phyloP scores from a whole-genome alignment of 1,140 invertebrate genomes.

The Ostrea edulis region DNA sequence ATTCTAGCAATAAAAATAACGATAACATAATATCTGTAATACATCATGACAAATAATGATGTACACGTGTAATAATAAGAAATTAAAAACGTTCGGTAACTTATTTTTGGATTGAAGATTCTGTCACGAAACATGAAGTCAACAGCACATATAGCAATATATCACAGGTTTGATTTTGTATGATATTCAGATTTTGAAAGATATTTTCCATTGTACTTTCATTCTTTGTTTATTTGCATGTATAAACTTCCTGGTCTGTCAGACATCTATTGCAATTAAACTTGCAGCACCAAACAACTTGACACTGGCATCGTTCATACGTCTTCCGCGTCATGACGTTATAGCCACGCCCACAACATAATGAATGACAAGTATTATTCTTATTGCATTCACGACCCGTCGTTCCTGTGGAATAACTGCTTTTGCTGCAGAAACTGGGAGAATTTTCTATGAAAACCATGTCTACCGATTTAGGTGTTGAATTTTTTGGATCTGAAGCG shows the following conservation, averaged over 20 bases:
- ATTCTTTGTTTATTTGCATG: conserved; percentile 70
- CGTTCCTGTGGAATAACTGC: conserved; percentile 72
- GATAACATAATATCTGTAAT: background rate
- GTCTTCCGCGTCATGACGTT: conserved; percentile 69
- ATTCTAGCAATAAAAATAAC: conserved; percentile 1
- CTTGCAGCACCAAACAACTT: conserved; percentile 77
- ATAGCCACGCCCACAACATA: conserved; percentile 81
- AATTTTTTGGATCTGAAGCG: conserved; percentile 40
- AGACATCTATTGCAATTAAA: conserved; percentile 75
- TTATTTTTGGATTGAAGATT: background rate
- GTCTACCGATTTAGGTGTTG: conserved; percentile 83
- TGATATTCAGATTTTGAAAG: background rate
- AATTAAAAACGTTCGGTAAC: background rate
- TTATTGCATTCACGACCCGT: conserved; percentile 78
- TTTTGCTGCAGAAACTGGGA: conserved; percentile 91
- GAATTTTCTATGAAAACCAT: conserved; percentile 93
- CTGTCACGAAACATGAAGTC: background rate
- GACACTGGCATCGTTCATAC: conserved; percentile 70
- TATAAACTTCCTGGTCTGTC: conserved; percentile 71
- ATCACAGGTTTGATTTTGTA: conserved; percentile 34
- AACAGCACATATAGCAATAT: background rate
- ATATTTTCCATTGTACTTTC: background rate
- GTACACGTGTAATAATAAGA: background rate
- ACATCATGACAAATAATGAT: background rate
- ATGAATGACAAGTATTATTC: conserved; percentile 79